Evolutionary conservation across 1,140 invertebrate genomes (phyloP).

Genomic region (Triops longicaudatus): DNA sequence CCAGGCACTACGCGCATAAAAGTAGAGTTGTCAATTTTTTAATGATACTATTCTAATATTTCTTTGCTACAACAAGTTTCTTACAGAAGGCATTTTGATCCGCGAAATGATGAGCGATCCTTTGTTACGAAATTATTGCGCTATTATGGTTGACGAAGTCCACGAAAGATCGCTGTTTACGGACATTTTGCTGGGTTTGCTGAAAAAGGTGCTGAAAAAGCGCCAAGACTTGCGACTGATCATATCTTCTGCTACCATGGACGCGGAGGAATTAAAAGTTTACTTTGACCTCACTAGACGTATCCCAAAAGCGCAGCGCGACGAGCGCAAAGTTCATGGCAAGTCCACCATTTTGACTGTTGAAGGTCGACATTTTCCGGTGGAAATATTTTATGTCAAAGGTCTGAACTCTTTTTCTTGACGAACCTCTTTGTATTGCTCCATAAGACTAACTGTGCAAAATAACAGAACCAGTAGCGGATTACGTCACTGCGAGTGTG

Average conservation of each 20-base stretch:
- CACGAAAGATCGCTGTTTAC: slow-evolving; percentile 89
- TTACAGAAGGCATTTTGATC: slow-evolving; percentile 92
- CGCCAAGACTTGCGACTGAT: slow-evolving; percentile 73
- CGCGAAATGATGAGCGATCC: slow-evolving; percentile 93
- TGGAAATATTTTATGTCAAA: slow-evolving; percentile 74
- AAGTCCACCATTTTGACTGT: slow-evolving; percentile 77
- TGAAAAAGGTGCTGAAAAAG: slow-evolving; percentile 89
- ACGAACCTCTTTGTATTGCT: slow-evolving; percentile 36
- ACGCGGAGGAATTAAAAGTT: slow-evolving; percentile 73
- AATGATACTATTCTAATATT: not conserved
- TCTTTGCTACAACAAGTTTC: slow-evolving; percentile 54
- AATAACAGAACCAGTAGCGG: slow-evolving; percentile 65
- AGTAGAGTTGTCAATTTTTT: slow-evolving; percentile 43
- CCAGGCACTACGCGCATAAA: slow-evolving; percentile 69
- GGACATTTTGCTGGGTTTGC: slow-evolving; percentile 85
- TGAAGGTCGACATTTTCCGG: slow-evolving; percentile 79
- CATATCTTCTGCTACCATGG: slow-evolving; percentile 89
- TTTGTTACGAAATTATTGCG: slow-evolving; percentile 74
- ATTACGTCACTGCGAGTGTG: slow-evolving; percentile 81
- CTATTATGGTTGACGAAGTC: slow-evolving; percentile 92
- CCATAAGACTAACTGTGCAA: not conserved
- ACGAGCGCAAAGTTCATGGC: not conserved
- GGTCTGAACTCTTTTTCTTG: slow-evolving; percentile 42
- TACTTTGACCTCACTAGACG: slow-evolving; percentile 69
- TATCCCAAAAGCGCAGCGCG: slow-evolving; percentile 38